A percentile compares a stretch with the other conserved stretches of the same genome.
These are phyloP conservation scores for Trialeurodes vaporariorum DNA, from an alignment of 1,140 invertebrate genomes.

Conservation along the genomic window DNA sequence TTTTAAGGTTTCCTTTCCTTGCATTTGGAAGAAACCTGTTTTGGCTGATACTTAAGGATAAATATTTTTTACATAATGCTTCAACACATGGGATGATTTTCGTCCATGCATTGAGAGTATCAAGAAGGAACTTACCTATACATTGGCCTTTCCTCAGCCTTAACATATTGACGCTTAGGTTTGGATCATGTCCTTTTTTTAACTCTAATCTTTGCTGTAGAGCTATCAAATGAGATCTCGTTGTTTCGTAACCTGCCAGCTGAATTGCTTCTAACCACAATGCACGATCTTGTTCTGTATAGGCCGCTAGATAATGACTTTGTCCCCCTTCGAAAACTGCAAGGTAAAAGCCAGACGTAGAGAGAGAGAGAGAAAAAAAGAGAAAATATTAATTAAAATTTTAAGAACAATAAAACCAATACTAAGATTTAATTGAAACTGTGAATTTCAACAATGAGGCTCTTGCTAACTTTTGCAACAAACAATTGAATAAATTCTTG, in stretches of 20 bases:
- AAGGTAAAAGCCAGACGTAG: slow-evolving; percentile 24
- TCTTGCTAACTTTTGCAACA: too few relatives aligned
- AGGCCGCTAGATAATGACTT: slow-evolving; percentile 64
- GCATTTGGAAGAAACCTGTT: too few relatives aligned
- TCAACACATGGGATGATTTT: too few relatives aligned
- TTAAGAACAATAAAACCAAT: too few relatives aligned
- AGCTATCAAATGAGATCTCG: slow-evolving; percentile 60
- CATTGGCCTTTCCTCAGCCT: slow-evolving; percentile 50
- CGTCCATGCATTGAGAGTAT: too few relatives aligned
- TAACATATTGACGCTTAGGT: slow-evolving; percentile 54
- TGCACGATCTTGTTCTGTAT: slow-evolving; percentile 66
- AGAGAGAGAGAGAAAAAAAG: background rate
- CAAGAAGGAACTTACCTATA: slow-evolving; percentile 45
- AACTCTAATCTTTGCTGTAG: slow-evolving; percentile 36
- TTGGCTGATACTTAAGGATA: background rate
- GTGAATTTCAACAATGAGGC: too few relatives aligned
- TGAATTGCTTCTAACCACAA: slow-evolving; percentile 78
- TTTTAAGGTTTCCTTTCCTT: too few relatives aligned
- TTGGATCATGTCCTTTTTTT: slow-evolving; percentile 45
- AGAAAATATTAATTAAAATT: too few relatives aligned
- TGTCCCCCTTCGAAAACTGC: slow-evolving; percentile 71
- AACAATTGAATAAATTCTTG: too few relatives aligned
- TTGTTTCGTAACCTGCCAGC: slow-evolving; percentile 69
- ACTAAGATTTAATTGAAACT: too few relatives aligned
- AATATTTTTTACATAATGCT: slow-evolving; percentile 12